Evolutionary conservation across 2,797 vertebrate species (phyloP).

Genomic region (Trematomus bernacchii): DNA sequence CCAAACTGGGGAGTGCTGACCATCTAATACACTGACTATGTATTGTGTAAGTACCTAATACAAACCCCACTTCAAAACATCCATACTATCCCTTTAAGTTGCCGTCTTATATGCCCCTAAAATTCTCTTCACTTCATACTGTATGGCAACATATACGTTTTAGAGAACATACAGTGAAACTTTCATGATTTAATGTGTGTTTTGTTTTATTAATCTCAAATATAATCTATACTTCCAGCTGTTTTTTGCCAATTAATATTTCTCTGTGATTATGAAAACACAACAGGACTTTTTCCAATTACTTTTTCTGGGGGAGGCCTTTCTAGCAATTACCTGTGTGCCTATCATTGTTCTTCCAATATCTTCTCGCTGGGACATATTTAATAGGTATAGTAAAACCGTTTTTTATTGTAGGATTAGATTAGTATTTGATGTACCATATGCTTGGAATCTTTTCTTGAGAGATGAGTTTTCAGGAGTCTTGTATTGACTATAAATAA

Average conservation of each 20-base stretch:
- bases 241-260: slow-evolving; percentile 36
- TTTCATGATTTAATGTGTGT: slow-evolving; percentile 2
- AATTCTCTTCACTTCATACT: background rate
- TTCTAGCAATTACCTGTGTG: slow-evolving; percentile 59
- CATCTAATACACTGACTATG: too few relatives aligned
- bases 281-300: slow-evolving; percentile 64
- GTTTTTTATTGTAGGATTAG: slow-evolving; percentile 48
- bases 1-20: too few relatives aligned
- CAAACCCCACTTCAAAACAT: too few relatives aligned
- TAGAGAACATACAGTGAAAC: background rate
- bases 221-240: slow-evolving; percentile 12
- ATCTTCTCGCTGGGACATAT: slow-evolving; percentile 53
- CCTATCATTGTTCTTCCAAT: slow-evolving; percentile 57
- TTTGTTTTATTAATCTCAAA: slow-evolving; percentile 20
- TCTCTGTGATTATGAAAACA: slow-evolving; percentile 58
- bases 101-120: slow-evolving; percentile 1
- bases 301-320: slow-evolving; percentile 47
- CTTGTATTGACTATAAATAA: slow-evolving; percentile 60
- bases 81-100: background rate
- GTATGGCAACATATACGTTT: slow-evolving; percentile 10
- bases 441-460: slow-evolving; percentile 36
- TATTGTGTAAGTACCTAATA: too few relatives aligned
- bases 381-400: slow-evolving; percentile 60
- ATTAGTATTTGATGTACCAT: slow-evolving; percentile 63
- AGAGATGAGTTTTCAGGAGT: slow-evolving; percentile 44